Evolutionary conservation across 2,888 invertebrate species (phyloP), one percentile per base, ranked within the genome.

Genomic region (Campaea margaritaria): DNA sequence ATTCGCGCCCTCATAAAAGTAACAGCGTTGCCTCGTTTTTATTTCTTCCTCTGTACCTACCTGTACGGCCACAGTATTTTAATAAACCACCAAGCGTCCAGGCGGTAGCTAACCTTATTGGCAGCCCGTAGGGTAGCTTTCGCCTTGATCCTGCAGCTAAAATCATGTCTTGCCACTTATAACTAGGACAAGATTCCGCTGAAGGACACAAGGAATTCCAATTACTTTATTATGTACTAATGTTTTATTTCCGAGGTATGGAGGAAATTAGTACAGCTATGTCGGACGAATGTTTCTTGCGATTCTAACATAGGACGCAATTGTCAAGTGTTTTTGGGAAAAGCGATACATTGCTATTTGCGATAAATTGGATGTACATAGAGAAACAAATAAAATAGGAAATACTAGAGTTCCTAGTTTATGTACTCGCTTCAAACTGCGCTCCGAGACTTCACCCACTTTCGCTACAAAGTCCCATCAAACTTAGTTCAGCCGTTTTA

Each of bases 1-100:
- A 91, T 92, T 92, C 92, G 89, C 92, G 92, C 91, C 90, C 92
- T 91, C 92, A 91, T 92, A 92, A 91, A 92, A 91, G 92, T 91
- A 91, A 92, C 92, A 91, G 90, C 90, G 89, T 90, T 85, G 89
- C 81, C 86, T 89, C 89, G 89, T 91, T 91, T 92, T 91, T 91
- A 91, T 92, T 90, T 91, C 90, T 86, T 83, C 88, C 85, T 83
- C 86, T 86, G 83, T 91, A 91, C 91, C 91, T 91, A 91, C 91
- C 91, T 91, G 91, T 85, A 89, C 90, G 88, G 89, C 88, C 90
- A 83, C 90, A 90, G 91, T 91, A 91, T 91, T 91, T 91, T 92
- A 91, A 91, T 91, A 91, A 91, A 91, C 90, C 83, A 69, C 69
- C 79, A 64, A 47, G 57, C 14, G 42, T 47, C 38, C 69, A 73